phyloP scores from a whole-genome alignment of 2,888 invertebrate genomes.

The Agelastica alni region DNA sequence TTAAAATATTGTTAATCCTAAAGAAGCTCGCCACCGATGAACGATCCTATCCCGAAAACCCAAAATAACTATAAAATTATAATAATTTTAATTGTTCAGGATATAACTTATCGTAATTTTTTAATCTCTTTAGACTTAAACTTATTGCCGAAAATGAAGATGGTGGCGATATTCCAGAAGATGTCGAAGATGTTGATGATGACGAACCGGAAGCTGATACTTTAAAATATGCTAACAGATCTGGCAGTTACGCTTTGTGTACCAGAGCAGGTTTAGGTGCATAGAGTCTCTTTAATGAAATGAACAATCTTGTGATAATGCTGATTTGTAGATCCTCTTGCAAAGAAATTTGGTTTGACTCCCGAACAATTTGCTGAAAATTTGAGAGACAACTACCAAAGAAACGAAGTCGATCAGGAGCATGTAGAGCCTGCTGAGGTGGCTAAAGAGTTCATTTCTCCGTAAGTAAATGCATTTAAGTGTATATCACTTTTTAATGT shows the following conservation, averaged over 20 bases:
- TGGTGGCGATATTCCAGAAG: conserved; percentile 65
- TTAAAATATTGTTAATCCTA: no score
- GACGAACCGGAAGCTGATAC: conserved; percentile 65
- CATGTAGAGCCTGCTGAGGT: conserved; percentile 80
- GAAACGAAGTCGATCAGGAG: conserved; percentile 94
- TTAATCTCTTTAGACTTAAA: conserved; percentile 56
- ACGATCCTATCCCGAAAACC: no score
- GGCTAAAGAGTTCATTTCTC: conserved; percentile 76
- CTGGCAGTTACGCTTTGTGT: conserved; percentile 88
- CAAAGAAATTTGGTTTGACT: conserved; percentile 88
- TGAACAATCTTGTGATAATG: not conserved
- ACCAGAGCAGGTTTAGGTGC: conserved; percentile 79
- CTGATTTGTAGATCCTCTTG: conserved; percentile 69
- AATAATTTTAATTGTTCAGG: no score
- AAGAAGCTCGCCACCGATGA: no score
- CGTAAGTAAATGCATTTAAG: conserved; percentile 46
- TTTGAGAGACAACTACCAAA: conserved; percentile 90
- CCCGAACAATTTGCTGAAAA: conserved; percentile 97
- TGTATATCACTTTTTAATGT: not conserved
- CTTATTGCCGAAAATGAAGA: conserved; percentile 66
- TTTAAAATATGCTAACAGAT: conserved; percentile 83
- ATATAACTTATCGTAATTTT: no score
- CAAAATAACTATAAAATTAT: no score
- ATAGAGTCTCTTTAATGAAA: conserved; percentile 54
- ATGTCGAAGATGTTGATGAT: conserved; percentile 62